Conservation (phyloP, 2,113 vertebrate genomes). For the Crotalus viridis region DNA sequence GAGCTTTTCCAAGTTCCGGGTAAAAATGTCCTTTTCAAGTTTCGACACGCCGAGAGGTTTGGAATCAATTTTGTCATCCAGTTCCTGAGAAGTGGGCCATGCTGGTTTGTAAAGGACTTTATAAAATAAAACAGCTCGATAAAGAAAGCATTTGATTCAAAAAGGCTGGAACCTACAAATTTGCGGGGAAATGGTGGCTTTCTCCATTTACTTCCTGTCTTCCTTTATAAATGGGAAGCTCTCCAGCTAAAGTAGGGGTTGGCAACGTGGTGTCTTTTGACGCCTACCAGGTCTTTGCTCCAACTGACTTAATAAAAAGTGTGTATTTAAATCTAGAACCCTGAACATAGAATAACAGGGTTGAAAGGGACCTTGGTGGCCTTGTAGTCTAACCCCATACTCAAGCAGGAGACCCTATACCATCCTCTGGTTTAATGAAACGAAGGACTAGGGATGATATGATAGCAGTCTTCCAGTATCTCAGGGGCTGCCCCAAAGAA, state of each 20-base stretch:
- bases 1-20: slow-evolving; percentile 30
- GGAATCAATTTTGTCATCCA: slow-evolving; percentile 45
- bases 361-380: too few species aligned
- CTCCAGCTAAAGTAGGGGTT: not conserved
- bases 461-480: too few species aligned
- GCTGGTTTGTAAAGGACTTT: not conserved
- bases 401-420: too few species aligned
- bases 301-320: not conserved
- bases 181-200: not conserved
- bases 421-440: too few species aligned
- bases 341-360: too few species aligned
- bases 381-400: too few species aligned
- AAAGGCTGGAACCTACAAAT: not conserved
- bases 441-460: too few species aligned
- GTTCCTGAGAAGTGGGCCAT: slow-evolving; percentile 41
- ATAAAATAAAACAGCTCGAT: not conserved
- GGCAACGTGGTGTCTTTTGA: not conserved
- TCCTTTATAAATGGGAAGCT: not conserved
- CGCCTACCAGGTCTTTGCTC: not conserved
- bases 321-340: not conserved
- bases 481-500: too few species aligned
- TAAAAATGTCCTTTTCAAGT: slow-evolving; percentile 58
- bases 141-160: not conserved
- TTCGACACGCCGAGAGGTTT: slow-evolving; percentile 41
- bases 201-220: not conserved